Evolutionary conservation across 2,888 invertebrate species (phyloP).

Genomic region (Apamea monoglypha): DNA sequence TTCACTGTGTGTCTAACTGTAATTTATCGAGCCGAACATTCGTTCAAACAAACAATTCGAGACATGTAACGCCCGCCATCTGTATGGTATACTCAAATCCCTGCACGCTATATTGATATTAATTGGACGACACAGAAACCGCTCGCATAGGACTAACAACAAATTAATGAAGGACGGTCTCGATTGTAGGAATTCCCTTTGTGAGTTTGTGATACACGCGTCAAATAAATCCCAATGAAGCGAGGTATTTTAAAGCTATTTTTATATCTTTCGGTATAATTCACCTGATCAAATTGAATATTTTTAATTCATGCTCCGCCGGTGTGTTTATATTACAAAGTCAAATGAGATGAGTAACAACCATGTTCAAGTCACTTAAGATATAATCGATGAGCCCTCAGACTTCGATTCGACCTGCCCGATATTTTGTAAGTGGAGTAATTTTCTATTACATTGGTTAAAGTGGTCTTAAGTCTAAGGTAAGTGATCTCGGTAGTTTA

Average conservation of each 20-base stretch:
- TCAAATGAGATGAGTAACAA: constrained; percentile 49
- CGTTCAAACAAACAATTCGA: constrained; percentile 61
- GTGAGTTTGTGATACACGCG: constrained; percentile 76
- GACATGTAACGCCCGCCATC: constrained; percentile 63
- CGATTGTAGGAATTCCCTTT: constrained; percentile 82
- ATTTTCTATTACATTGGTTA: constrained; percentile 48
- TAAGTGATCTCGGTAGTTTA: constrained; percentile 43
- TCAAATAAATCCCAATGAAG: constrained; percentile 78
- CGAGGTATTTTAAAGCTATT: constrained; percentile 51
- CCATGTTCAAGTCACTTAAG: constrained; percentile 28
- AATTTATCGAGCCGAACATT: constrained; percentile 68
- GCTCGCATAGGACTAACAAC: constrained; percentile 77
- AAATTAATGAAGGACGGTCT: constrained; percentile 80
- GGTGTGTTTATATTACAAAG: constrained; percentile 40
- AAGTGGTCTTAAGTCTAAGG: constrained; percentile 37
- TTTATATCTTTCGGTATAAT: constrained; percentile 41
- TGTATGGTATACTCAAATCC: constrained; percentile 75
- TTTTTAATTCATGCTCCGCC: constrained; percentile 36
- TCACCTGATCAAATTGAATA: constrained; percentile 51
- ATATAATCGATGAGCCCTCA: constrained; percentile 40
- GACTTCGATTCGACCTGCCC: constrained; percentile 13
- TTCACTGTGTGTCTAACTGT: constrained; percentile 59
- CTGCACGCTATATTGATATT: constrained; percentile 82
- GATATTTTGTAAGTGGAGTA: constrained; percentile 49
- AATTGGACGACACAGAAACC: constrained; percentile 81